Conservation (phyloP, 2,113 vertebrate species). For the Cygnus buccinator region DNA sequence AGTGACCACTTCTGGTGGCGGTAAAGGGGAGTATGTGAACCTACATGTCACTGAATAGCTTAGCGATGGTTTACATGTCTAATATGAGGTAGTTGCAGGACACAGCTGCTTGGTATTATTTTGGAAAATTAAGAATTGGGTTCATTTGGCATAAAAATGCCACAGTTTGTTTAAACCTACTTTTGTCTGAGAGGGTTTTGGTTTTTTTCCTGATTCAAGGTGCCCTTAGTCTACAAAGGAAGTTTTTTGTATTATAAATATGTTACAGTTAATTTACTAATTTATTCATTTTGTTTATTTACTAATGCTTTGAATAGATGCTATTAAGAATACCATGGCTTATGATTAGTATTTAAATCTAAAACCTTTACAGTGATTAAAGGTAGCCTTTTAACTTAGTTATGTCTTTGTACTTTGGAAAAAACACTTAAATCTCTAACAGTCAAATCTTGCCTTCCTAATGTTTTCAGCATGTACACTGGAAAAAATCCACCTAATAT, state of each 20-base stretch:
- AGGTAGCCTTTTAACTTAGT: conserved; percentile 45
- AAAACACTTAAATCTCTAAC: neutral
- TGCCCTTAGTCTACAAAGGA: neutral
- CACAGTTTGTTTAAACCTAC: neutral
- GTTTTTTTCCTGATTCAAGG: neutral
- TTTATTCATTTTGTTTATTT: neutral
- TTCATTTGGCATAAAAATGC: neutral
- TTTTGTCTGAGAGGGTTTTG: neutral
- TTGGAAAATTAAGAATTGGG: neutral
- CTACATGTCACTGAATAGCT: accelerated
- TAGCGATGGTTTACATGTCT: neutral
- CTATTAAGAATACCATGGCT: neutral
- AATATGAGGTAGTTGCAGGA: neutral
- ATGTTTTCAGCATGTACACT: conserved; percentile 69
- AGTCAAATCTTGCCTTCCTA: conserved; percentile 46
- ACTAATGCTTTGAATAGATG: neutral
- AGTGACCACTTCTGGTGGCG: neutral
- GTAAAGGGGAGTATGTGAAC: neutral
- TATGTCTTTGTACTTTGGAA: conserved; percentile 46
- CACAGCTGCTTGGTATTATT: neutral
- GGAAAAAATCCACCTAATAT: conserved; percentile 69
- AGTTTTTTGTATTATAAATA: neutral
- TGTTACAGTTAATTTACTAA: neutral
- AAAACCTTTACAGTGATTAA: neutral
- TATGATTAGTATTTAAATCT: neutral